These are phyloP conservation scores for Malthinus flaveolus DNA, from an alignment of 2,888 invertebrate genomes.

Conservation along the genomic window DNA sequence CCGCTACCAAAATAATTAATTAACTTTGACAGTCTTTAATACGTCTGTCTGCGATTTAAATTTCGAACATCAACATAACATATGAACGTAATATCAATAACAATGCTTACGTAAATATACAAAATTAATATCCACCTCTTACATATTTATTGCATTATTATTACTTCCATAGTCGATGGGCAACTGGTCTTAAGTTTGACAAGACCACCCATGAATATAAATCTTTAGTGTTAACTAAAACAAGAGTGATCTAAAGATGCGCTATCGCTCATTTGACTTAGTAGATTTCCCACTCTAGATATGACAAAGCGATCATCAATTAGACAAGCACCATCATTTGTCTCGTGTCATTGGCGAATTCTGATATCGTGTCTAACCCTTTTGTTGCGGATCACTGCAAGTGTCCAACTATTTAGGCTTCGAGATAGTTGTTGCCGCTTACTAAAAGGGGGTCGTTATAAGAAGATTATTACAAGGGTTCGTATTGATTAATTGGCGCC, in stretches of 20 bases:
- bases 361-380: conserved; percentile 42
- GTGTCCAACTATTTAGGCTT: conserved; percentile 23
- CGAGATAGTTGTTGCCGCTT: neutral
- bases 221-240: conserved; percentile 21
- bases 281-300: conserved; percentile 51
- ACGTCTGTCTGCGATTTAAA: neutral
- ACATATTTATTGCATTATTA: too few relatives aligned
- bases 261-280: conserved; percentile 28
- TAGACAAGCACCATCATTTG: conserved; percentile 51
- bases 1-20: too few relatives aligned
- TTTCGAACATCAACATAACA: neutral
- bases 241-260: conserved; percentile 25
- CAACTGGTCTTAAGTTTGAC: conserved; percentile 24
- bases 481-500: too few relatives aligned
- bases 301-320: conserved; percentile 52
- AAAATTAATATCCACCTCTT: neutral
- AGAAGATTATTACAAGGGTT: too few relatives aligned
- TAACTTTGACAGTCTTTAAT: neutral
- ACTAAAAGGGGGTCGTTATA: too few relatives aligned
- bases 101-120: conserved; percentile 9
- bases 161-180: conserved; percentile 10
- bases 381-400: conserved; percentile 28
- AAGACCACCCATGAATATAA: conserved; percentile 24
- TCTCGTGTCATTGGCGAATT: conserved; percentile 50
- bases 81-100: conserved; percentile 15